Evolutionary conservation across 2,888 invertebrate genomes (phyloP), one percentile per base, ranked within the genome.

Genomic region (Octodonta nipae): DNA sequence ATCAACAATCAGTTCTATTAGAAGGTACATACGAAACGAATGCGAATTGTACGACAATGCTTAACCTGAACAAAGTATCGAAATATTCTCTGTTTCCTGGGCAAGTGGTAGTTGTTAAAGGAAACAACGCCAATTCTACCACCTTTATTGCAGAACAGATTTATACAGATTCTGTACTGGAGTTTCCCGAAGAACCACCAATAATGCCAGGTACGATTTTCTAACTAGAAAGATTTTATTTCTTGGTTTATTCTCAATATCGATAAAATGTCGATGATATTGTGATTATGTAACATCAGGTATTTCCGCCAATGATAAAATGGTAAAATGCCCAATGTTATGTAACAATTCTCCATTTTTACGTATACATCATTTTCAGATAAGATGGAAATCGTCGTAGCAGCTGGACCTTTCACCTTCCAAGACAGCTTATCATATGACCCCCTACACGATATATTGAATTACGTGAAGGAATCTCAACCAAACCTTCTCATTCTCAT

Each of bases 351-450:
- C n/a, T n/a, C n/a, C n/a, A n/a, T n/a, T n/a, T n/a, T n/a, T n/a
- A n/a, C n/a, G n/a, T n/a, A n/a, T n/a, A n/a, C n/a, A n/a, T n/a
- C n/a, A n/a, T 28, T 44, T 49, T 25, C 24, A 47, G 49, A 40
- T 35, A 32, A 33, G n/a, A 40, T 81, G 30, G 73, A 75, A 46
- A 63, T 91, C 35, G 68, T 87, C 8, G 64, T 85, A 24, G 86
- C 82, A 2, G 69, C 81, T 13, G 92, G 91, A 1, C 92, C 92
- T 0, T 92, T 77, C 54, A 85, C 88, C 0, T 70, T 79, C 3
- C 68, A 72, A 2, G 80, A 83, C 49, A 81, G 81, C 55, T 58
- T 88, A 34, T 61, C 70, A 0, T 91, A 83, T 54, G 81, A 87
- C 50, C 88, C 89, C 0, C 61, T 92, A 20, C 73, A 75, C 46